phyloP scores from a whole-genome alignment of 2,113 vertebrate species.

The Austrofundulus limnaeus region DNA sequence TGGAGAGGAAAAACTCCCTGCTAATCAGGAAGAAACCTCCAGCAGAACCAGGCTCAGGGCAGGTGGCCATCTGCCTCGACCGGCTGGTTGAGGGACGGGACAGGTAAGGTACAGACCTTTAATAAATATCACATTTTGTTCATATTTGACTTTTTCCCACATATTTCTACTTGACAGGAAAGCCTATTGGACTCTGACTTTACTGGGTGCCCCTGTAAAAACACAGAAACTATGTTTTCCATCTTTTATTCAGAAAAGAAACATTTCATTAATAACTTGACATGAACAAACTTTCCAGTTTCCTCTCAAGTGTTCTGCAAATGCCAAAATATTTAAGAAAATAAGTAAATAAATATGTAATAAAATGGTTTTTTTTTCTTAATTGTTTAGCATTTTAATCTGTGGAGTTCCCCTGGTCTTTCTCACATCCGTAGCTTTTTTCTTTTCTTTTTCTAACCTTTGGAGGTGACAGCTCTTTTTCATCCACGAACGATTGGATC shows the following conservation, averaged over 20 bases:
- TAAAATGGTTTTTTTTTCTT: not conserved
- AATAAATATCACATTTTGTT: no score
- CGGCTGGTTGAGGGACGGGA: no score
- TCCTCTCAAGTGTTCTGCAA: slow-evolving; percentile 12
- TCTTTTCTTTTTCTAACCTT: slow-evolving; percentile 47
- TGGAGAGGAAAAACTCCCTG: no score
- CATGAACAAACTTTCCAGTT: slow-evolving; percentile 16
- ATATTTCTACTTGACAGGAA: not conserved
- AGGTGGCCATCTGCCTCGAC: no score
- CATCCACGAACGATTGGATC: slow-evolving; percentile 37
- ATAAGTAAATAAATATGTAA: not conserved
- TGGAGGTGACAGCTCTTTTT: slow-evolving; percentile 25
- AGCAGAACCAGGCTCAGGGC: no score
- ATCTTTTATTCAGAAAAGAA: slow-evolving; percentile 11
- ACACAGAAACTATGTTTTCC: not conserved
- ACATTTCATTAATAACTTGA: slow-evolving; percentile 48
- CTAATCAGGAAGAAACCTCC: no score
- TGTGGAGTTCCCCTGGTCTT: not conserved
- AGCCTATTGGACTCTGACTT: not conserved
- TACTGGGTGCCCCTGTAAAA: not conserved
- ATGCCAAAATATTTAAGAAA: slow-evolving; percentile 5
- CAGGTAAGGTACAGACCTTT: no score
- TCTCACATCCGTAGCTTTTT: not conserved
- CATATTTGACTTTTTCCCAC: no score
- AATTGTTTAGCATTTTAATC: slow-evolving; percentile 3